Evolutionary conservation across 2,888 invertebrate genomes (phyloP).

Genomic region (Belgica antarctica): DNA sequence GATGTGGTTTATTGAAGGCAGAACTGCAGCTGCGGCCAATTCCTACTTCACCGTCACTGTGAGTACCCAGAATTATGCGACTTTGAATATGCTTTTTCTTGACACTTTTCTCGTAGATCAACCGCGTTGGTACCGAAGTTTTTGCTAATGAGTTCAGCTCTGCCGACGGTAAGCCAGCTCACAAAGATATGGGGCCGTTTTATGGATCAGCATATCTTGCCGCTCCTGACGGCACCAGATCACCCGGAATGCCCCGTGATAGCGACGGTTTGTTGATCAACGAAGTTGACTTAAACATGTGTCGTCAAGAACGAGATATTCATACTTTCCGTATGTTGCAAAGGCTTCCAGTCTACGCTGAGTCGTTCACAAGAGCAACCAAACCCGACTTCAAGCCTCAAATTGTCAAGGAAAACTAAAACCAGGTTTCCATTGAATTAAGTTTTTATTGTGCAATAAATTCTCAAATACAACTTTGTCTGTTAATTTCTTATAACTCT

Average conservation of each 20-base stretch:
- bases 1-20: slow-evolving; percentile 92
- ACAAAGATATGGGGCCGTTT: slow-evolving; percentile 83
- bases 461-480: no score
- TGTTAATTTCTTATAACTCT: no score
- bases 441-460: no score
- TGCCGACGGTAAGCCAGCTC: slow-evolving; percentile 73
- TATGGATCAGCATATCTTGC: slow-evolving; percentile 94
- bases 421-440: no score
- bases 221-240: slow-evolving; percentile 88
- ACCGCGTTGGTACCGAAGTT: slow-evolving; percentile 87
- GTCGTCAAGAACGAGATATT: slow-evolving; percentile 86
- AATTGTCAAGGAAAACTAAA: slow-evolving; percentile 60
- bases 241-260: slow-evolving; percentile 75
- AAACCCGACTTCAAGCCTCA: slow-evolving; percentile 76
- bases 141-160: slow-evolving; percentile 82
- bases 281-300: slow-evolving; percentile 90
- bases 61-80: background rate
- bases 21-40: slow-evolving; percentile 94
- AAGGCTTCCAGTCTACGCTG: slow-evolving; percentile 83
- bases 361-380: slow-evolving; percentile 69
- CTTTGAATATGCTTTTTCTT: no score
- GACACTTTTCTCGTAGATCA: no score
- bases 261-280: slow-evolving; percentile 82
- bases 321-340: slow-evolving; percentile 97
- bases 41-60: slow-evolving; percentile 89